Conservation (phyloP, 2,888 invertebrate species). For the Folsomia candida region DNA sequence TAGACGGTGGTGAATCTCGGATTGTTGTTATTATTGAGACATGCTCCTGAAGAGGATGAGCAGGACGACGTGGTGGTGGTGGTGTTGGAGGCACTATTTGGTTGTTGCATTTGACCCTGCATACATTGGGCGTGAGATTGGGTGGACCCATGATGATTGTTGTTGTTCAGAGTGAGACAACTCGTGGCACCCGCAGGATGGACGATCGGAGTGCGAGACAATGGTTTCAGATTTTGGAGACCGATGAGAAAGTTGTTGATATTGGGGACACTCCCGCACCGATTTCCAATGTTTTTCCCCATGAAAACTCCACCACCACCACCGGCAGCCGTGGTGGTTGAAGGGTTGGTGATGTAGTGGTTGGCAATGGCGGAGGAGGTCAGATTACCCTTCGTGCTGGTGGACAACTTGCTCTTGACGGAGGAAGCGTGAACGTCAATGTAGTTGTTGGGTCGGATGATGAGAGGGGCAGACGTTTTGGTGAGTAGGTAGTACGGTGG, state of each 20-base stretch:
- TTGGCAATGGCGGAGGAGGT: background rate
- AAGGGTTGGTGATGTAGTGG: background rate
- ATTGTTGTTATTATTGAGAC: conserved; percentile 9
- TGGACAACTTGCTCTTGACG: conserved; percentile 26
- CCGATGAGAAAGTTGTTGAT: conserved; percentile 49
- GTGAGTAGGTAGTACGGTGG: conserved; percentile 42
- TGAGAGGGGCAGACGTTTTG: conserved; percentile 25
- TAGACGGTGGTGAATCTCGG: conserved; percentile 49
- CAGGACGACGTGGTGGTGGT: conserved; percentile 7
- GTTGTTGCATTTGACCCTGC: too few species aligned
- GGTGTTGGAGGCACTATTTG: background rate
- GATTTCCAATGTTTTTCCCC: conserved; percentile 31
- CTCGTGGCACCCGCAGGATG: conserved; percentile 44
- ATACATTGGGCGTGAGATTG: conserved; percentile 4
- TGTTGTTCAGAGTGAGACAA: conserved; percentile 30
- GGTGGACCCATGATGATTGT: background rate
- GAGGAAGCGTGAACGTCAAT: conserved; percentile 62
- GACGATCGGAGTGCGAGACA: conserved; percentile 49
- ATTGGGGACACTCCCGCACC: conserved; percentile 48
- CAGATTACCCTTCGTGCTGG: background rate
- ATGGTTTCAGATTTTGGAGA: conserved; percentile 49
- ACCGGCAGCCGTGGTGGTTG: conserved; percentile 12
- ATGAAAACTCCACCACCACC: conserved; percentile 18
- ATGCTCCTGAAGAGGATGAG: background rate
- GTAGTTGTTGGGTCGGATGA: conserved; percentile 63